Percentiles rank a stretch among this genome's conserved stretches.
phyloP scores from a whole-genome alignment of 2,888 invertebrate genomes.

The Helobdella robusta region DNA sequence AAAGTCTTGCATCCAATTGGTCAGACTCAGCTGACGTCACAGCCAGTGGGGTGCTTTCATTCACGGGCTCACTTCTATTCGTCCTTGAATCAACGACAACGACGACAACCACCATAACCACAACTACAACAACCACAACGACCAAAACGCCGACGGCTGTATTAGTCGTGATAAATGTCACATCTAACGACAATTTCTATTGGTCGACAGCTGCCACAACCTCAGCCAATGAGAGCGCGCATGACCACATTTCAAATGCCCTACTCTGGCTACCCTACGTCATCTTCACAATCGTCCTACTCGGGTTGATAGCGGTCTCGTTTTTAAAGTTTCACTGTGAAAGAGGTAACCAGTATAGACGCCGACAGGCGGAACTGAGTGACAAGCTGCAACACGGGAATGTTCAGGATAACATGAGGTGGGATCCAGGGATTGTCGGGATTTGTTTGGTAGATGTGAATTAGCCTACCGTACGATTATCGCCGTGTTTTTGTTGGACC shows the following conservation, averaged over 20 bases:
- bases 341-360: slow-evolving; percentile 26
- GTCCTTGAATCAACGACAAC: neutral
- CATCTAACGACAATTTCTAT: neutral
- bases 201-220: neutral
- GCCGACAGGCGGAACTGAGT: slow-evolving; percentile 29
- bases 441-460: no score
- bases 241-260: slow-evolving; percentile 1
- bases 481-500: no score
- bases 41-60: neutral
- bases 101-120: neutral
- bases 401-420: slow-evolving; percentile 16
- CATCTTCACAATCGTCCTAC: slow-evolving; percentile 28
- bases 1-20: slow-evolving; percentile 2
- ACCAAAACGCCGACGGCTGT: neutral
- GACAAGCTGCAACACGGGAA: slow-evolving; percentile 26
- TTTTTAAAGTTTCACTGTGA: slow-evolving; percentile 30
- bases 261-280: slow-evolving; percentile 30
- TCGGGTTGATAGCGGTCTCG: slow-evolving; percentile 27
- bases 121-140: neutral
- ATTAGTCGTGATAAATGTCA: neutral
- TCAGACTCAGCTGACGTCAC: neutral
- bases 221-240: neutral
- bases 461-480: no score
- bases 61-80: neutral
- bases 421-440: no score